Percentiles rank a stretch among this genome's conserved stretches.
These are phyloP conservation scores for Celastrina argiolus DNA, from an alignment of 2,888 invertebrate species.

Conservation along the genomic window DNA sequence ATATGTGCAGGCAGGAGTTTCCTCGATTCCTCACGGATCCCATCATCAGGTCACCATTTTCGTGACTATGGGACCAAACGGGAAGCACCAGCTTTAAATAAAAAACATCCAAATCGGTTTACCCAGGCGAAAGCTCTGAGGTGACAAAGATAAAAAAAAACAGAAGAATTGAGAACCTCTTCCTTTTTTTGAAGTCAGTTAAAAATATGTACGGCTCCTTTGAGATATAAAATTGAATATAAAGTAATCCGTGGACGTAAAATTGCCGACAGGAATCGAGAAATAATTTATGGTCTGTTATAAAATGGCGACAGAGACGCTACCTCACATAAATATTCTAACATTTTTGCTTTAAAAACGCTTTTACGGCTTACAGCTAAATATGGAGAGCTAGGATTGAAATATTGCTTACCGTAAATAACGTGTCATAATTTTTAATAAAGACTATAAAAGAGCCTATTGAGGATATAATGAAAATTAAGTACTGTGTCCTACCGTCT, in stretches of 20 bases:
- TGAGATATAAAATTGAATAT: conserved; percentile 15
- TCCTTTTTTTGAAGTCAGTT: too few species aligned
- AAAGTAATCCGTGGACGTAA: conserved; percentile 8
- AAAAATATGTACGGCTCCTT: neutral
- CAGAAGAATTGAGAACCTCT: too few species aligned
- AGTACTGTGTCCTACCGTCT: neutral
- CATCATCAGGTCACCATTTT: too few species aligned
- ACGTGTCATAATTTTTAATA: conserved; percentile 7
- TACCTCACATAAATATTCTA: conserved; percentile 12
- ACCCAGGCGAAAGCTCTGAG: too few species aligned
- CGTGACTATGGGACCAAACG: too few species aligned
- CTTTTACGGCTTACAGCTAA: conserved; percentile 2
- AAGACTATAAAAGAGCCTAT: neutral
- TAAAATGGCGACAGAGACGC: conserved; percentile 11
- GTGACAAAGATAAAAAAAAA: too few species aligned
- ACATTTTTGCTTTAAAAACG: neutral
- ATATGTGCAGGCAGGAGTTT: too few species aligned
- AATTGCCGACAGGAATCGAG: conserved; percentile 13
- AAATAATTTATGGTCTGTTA: conserved; percentile 7
- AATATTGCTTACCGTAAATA: conserved; percentile 10
- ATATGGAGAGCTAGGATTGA: conserved; percentile 8
- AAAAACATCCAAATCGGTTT: too few species aligned
- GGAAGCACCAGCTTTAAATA: too few species aligned
- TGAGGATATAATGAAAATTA: neutral
- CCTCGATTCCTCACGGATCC: too few species aligned